Base-by-base conservation (phyloP, 2,888 invertebrate species). In the Stenichneumon culpator region DNA sequence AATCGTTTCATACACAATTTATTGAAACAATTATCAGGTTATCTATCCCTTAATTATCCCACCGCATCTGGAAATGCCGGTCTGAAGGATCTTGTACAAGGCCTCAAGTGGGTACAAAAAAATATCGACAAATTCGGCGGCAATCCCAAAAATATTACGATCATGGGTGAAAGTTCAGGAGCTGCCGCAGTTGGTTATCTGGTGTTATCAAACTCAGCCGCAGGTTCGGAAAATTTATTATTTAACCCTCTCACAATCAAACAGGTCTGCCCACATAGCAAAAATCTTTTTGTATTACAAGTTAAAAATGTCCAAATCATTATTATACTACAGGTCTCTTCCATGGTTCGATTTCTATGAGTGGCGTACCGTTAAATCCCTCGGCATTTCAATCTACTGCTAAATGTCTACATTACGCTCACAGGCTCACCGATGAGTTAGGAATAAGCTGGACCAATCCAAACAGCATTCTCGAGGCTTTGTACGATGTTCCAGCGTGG, bases 301-400 rank as follows among this genome's bases (percentile, higher is more conserved):
- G 19, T 60, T 2, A 65, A 78, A 52, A 47, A 47, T 25, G 22
- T 47, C 39, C 22, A 22, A 60, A 25, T 14, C 3, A 25, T 2
- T 60, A 52, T 3, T 14, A 19, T 52, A 14, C 52, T 63, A 0
- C 47, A 92, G 95, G 95, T 19, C 39, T 39, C 11, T 39, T 39
- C 39, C 39, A 39, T 39, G 39, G 11, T 39, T 9, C 39, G 9
- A 39, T 39, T 39, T 39, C 39, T 39, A 39, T 39, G 39, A 39
- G 39, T 39, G 39, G 39, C 11, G 39, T 9, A 39, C 39, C 39
- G 39, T 39, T 39, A 11, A 11, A 11, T 39, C 94, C 93, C n/a
- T 95, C 95, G 95, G 95, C 95, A 60, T 94, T 94, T 75, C 77
- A 82, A 7, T 39, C 81, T 6, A 79, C 83, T 3, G 16, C 47